These are phyloP conservation scores for Hypselothyrea guttata DNA, from an alignment of 2,888 invertebrate genomes.

Conservation along the genomic window DNA sequence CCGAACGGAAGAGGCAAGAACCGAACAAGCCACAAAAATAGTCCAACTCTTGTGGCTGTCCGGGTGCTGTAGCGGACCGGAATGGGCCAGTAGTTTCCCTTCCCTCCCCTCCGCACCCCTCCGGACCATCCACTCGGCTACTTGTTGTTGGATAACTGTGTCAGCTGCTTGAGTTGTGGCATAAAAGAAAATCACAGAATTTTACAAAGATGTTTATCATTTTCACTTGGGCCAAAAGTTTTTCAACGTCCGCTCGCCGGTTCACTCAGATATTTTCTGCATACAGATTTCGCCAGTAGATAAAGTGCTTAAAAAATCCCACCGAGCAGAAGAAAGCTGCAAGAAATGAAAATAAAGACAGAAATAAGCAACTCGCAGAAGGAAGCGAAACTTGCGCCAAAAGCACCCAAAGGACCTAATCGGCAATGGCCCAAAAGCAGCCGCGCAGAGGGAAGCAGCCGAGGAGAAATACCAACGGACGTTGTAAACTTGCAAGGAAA, in stretches of 20 bases:
- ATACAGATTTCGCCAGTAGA: constrained; percentile 74
- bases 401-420: constrained; percentile 76
- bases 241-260: constrained; percentile 34
- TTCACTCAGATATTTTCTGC: constrained; percentile 68
- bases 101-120: background rate
- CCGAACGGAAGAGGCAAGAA: constrained; percentile 1
- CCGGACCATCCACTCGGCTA: background rate
- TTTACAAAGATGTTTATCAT: constrained; percentile 75
- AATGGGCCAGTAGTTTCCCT: constrained; percentile 11
- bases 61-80: background rate
- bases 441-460: background rate
- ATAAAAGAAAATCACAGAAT: constrained; percentile 43
- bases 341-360: constrained; percentile 25
- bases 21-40: constrained; percentile 54
- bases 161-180: constrained; percentile 51
- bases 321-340: constrained; percentile 9
- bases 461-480: constrained; percentile 33
- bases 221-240: constrained; percentile 72
- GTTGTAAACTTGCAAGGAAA: constrained; percentile 56
- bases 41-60: constrained; percentile 41
- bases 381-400: constrained; percentile 40
- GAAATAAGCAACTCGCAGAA: constrained; percentile 46
- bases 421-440: constrained; percentile 70
- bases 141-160: constrained; percentile 37
- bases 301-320: constrained; percentile 53